Percentiles rank a stretch among this genome's conserved stretches.
Evolutionary conservation across 1,140 invertebrate genomes (phyloP).

Genomic region (Achatina immaculata): DNA sequence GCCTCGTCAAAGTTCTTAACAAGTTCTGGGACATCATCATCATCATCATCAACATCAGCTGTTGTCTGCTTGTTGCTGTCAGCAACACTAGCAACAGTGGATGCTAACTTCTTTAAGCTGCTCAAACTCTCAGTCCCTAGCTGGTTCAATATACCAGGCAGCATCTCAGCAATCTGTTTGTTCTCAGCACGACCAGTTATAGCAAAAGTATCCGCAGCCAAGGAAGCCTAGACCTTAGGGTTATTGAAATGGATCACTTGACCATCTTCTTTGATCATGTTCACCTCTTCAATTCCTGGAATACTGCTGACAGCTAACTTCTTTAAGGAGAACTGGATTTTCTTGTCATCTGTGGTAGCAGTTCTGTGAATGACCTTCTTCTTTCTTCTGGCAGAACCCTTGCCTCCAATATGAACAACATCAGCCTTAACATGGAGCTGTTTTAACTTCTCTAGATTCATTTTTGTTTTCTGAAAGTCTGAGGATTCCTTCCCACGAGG

Average conservation of each 20-base stretch:
- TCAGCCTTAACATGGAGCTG: too few relatives aligned
- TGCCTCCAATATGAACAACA: too few relatives aligned
- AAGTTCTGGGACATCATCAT: conserved; percentile 10
- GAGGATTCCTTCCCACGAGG: neutral
- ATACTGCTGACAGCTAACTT: conserved; percentile 97
- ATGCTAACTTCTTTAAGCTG: neutral
- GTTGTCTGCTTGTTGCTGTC: conserved; percentile 56
- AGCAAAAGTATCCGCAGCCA: conserved; percentile 98
- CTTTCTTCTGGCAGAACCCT: conserved; percentile 96
- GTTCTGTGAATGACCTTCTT: conserved; percentile 99
- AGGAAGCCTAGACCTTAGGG: conserved; percentile 98
- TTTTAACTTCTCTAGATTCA: too few relatives aligned
- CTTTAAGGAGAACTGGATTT: conserved; percentile 97
- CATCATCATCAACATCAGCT: conserved; percentile 40
- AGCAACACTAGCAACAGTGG: neutral
- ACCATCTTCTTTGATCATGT: conserved; percentile 99
- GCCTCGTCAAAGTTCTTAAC: neutral
- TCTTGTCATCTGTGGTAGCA: conserved; percentile 98
- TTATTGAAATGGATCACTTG: conserved; percentile 99
- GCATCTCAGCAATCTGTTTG: conserved; percentile 97
- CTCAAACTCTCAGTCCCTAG: conserved; percentile 79
- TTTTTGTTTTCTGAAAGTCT: neutral
- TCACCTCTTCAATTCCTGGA: conserved; percentile 98
- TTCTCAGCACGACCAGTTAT: conserved; percentile 98
- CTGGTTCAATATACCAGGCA: conserved; percentile 96